phyloP scores from a whole-genome alignment of 2,113 vertebrate genomes.

The Oryzias curvinotus region DNA sequence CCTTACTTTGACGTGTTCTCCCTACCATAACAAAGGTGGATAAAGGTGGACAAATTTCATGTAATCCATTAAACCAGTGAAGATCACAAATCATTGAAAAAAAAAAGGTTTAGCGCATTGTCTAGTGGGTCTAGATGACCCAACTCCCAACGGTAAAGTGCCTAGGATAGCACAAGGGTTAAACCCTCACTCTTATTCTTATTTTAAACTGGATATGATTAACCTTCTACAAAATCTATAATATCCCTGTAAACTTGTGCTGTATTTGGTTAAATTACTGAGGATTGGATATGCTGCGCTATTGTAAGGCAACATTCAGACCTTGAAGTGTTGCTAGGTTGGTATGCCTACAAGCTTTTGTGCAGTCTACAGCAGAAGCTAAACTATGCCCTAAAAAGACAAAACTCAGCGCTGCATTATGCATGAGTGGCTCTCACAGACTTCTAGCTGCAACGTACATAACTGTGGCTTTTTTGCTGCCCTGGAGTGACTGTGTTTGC shows the following conservation, averaged over 20 bases:
- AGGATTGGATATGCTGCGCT: not conserved
- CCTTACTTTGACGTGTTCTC: too few species aligned
- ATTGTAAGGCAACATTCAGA: not conserved
- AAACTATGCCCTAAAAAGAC: not conserved
- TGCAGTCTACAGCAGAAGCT: not conserved
- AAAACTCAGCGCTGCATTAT: too few species aligned
- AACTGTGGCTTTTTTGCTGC: not conserved
- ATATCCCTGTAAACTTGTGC: not conserved
- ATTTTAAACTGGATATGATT: not conserved
- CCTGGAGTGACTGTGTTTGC: too few species aligned
- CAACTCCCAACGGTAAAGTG: too few species aligned
- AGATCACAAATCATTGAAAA: too few species aligned
- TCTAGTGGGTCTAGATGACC: too few species aligned
- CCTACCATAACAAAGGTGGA: too few species aligned
- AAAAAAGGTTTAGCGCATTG: too few species aligned
- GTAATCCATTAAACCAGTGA: too few species aligned
- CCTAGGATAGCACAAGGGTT: too few species aligned
- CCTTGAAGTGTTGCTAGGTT: not conserved
- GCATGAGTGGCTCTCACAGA: too few species aligned
- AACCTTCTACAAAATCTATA: not conserved
- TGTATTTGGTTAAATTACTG: slow-evolving; percentile 8
- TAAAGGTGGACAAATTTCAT: too few species aligned
- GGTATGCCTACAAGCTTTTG: not conserved
- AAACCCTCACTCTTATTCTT: not conserved
- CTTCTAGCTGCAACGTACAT: not conserved